Base-by-base conservation (phyloP, 2,888 invertebrate genomes). In the Ypsolopha scabrella region DNA sequence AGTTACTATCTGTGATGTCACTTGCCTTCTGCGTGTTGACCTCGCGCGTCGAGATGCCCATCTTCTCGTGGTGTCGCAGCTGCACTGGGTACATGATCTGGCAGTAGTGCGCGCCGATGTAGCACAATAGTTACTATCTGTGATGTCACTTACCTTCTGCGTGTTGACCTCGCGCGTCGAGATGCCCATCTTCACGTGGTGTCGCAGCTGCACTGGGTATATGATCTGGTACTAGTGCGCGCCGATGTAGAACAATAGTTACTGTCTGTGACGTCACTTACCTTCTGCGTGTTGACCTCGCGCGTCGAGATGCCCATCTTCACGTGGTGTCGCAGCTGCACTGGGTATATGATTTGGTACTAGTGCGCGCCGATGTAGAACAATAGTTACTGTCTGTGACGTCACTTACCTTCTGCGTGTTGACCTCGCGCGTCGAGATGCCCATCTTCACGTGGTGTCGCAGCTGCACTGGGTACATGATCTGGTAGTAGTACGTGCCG, bases 381-480 rank as follows among this genome's bases (percentile, higher is more conserved):
- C 64, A 97, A 94, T 88, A 97, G 88, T 83, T 96, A 94, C 80
- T 95, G 94, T n/a, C n/a, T n/a, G n/a, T n/a, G n/a, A n/a, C n/a
- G n/a, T n/a, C n/a, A n/a, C n/a, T n/a, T 88, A 95, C 95, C 94
- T 94, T 94, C 78, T 92, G 91, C 75, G 92, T 90, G 88, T 93
- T 93, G 85, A 94, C 92, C 89, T 96, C 96, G 80, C 96, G 90
- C 64, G 96, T 96, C 66, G 95, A 96, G 80, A 96, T 96, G 83
- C 96, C 96, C 94, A 96, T 94, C 88, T 96, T 96, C 88, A 95
- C 95, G 90, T 96, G 96, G 86, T 96, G 95, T 58, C 96, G 92
- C 80, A 96, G 88, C 89, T 96, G 96, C 64, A 96, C 95, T 61
- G 96, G 96, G 88, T 96, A 96, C 69, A 96, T 95, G 83, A 96